Evolutionary conservation across 2,888 invertebrate species (phyloP).

Genomic region (Leucania comma): DNA sequence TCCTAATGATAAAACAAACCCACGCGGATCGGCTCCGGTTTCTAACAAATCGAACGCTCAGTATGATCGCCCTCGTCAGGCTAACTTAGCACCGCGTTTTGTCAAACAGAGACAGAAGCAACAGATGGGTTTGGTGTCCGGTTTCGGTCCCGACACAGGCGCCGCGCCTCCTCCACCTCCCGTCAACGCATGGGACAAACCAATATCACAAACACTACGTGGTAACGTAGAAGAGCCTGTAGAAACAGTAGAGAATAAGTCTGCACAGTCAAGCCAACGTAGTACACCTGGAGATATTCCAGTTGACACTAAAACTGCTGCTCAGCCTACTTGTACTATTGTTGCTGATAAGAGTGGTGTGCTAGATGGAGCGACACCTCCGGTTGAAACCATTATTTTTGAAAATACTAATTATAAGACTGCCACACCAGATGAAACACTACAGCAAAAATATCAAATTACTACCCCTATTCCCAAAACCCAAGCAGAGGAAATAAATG

Average conservation of each 20-base stretch:
- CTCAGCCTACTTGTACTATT: slow-evolving; percentile 72
- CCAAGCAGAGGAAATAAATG: slow-evolving; percentile 85
- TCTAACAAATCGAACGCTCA: slow-evolving; percentile 80
- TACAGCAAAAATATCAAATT: slow-evolving; percentile 92
- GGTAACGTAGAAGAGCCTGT: slow-evolving; percentile 87
- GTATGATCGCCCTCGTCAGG: slow-evolving; percentile 89
- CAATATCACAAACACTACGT: slow-evolving; percentile 93
- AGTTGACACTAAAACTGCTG: slow-evolving; percentile 77
- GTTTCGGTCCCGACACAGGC: slow-evolving; percentile 89
- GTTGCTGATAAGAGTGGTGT: slow-evolving; percentile 90
- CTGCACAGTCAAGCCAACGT: slow-evolving; percentile 85
- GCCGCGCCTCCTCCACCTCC: slow-evolving; percentile 93
- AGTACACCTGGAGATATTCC: slow-evolving; percentile 85
- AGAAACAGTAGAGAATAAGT: slow-evolving; percentile 79
- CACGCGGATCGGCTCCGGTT: slow-evolving; percentile 80
- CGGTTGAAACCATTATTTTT: slow-evolving; percentile 97
- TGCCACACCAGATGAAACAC: slow-evolving; percentile 92
- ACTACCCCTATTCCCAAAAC: slow-evolving; percentile 84
- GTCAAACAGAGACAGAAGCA: slow-evolving; percentile 93
- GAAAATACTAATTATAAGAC: slow-evolving; percentile 97
- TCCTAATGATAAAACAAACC: slow-evolving; percentile 82
- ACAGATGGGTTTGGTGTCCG: slow-evolving; percentile 83
- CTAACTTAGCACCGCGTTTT: slow-evolving; percentile 94
- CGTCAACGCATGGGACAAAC: slow-evolving; percentile 96
- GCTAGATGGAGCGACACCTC: slow-evolving; percentile 94